Base-by-base conservation (phyloP, 2,888 invertebrate species). In the Cheilosia scutellata region DNA sequence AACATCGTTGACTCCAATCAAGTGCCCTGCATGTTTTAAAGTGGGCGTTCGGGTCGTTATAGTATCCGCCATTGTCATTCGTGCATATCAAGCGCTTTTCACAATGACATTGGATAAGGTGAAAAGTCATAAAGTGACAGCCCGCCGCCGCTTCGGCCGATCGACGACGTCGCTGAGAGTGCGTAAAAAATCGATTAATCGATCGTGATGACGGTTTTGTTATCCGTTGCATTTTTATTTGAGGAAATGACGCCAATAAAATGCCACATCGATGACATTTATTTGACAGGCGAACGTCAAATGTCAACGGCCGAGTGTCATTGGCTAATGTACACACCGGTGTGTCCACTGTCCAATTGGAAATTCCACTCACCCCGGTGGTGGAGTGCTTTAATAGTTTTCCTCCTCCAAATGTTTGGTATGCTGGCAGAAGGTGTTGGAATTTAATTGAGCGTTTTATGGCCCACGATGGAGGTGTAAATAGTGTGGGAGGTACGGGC, bases 191-290 rank as follows among this genome's bases (percentile, higher is more conserved):
- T 49, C 63, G 66, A 63, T 75, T 75, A 51, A 44, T 31, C 44
- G 42, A 16, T 20, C 2, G 55, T 40, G 60, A 58, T 68, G 62
- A 44, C 53, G 58, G 25, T 33, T 60, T 42, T 51, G n/a, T 40
- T 60, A 27, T 42, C 16, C 20, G 49, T 31, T 55, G 33, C 29
- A 33, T 57, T 47, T 62, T 40, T 11, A 20, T 72, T 51, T 40
- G 60, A 80, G 86, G 86, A 86, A 86, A 82, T 80, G 80, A 71
- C 51, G 80, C 44, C 57, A 86, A 86, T 86, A 86, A 86, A 86
- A 86, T 40, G 31, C 66, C 42, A 62, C 40, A 33, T 37, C 62
- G 55, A 62, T 86, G 86, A 82, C 76, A 72, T 76, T 82, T 86
- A 82, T 86, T 82, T 76, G 86, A 77, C 76, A 76, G 79, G 60